Evolutionary conservation across 2,113 vertebrate genomes (phyloP).

Genomic region (human): DNA sequence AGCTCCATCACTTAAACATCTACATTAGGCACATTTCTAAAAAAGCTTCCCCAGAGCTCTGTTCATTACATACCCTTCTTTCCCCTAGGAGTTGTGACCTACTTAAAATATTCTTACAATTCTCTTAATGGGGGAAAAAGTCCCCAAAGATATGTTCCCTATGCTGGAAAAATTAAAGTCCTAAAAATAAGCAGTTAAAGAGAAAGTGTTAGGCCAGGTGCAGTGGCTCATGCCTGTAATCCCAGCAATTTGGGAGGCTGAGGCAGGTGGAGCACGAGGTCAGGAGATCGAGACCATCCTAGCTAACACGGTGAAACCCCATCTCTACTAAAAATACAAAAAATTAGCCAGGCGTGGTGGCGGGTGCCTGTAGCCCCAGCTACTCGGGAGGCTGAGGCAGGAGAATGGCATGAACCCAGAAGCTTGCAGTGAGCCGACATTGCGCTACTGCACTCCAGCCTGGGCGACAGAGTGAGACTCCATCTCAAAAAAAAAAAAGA

Average conservation of each 20-base stretch:
- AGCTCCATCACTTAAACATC: not conserved
- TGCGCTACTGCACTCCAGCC: too few relatives aligned
- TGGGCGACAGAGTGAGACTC: too few relatives aligned
- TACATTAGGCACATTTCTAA: not conserved
- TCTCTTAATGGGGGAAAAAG: not conserved
- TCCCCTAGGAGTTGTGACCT: not conserved
- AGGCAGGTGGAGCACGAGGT: too few relatives aligned
- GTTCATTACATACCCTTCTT: not conserved
- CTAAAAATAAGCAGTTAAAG: not conserved
- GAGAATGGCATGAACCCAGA: too few relatives aligned
- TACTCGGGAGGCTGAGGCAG: too few relatives aligned
- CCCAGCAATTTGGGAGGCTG: too few relatives aligned
- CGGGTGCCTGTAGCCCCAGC: too few relatives aligned
- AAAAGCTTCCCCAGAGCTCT: not conserved
- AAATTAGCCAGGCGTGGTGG: accelerated
- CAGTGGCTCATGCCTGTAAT: too few relatives aligned
- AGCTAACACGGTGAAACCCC: too few relatives aligned
- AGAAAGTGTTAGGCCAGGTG: not conserved
- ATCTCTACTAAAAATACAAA: too few relatives aligned
- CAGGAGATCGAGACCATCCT: too few relatives aligned
- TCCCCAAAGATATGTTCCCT: not conserved
- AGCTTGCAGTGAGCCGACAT: too few relatives aligned
- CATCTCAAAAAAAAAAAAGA: not conserved
- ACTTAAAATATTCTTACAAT: not conserved
- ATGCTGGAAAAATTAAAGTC: constrained; percentile 5